These are phyloP conservation scores for Leptarthrus brevirostris DNA, from an alignment of 2,888 invertebrate genomes.

Conservation along the genomic window DNA sequence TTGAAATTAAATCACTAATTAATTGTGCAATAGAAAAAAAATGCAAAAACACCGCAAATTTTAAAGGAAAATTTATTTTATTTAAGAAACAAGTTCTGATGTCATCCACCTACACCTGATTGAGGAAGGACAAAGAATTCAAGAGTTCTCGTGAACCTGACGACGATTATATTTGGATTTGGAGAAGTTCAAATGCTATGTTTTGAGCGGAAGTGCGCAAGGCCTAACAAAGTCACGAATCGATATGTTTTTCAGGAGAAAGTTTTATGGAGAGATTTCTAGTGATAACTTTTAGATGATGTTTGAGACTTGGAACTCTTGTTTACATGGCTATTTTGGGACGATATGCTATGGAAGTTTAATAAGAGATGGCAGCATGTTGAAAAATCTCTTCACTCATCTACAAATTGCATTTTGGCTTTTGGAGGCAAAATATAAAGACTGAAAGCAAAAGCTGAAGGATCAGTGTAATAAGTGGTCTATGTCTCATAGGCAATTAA, in stretches of 20 bases:
- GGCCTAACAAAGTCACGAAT: background rate
- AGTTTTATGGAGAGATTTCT: too few relatives aligned
- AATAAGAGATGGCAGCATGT: too few relatives aligned
- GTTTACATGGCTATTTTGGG: too few relatives aligned
- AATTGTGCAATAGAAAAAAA: background rate
- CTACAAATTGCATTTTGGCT: too few relatives aligned
- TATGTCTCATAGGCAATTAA: too few relatives aligned
- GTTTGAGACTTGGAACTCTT: too few relatives aligned
- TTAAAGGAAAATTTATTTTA: background rate
- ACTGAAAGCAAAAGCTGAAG: too few relatives aligned
- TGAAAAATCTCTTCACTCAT: too few relatives aligned
- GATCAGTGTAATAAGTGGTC: too few relatives aligned
- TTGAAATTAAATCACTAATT: background rate
- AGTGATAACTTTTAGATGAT: too few relatives aligned
- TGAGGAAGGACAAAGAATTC: background rate
- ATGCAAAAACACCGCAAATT: background rate
- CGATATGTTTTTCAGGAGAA: background rate
- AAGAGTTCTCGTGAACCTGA: background rate
- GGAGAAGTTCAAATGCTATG: background rate
- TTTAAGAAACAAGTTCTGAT: slow-evolving; percentile 2
- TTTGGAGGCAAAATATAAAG: too few relatives aligned
- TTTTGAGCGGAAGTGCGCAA: background rate
- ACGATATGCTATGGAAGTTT: too few relatives aligned
- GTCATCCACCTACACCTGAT: slow-evolving; percentile 35
- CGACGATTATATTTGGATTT: background rate